Evolutionary conservation across 2,113 vertebrate species (phyloP).

Genomic region (Vimba vimba): DNA sequence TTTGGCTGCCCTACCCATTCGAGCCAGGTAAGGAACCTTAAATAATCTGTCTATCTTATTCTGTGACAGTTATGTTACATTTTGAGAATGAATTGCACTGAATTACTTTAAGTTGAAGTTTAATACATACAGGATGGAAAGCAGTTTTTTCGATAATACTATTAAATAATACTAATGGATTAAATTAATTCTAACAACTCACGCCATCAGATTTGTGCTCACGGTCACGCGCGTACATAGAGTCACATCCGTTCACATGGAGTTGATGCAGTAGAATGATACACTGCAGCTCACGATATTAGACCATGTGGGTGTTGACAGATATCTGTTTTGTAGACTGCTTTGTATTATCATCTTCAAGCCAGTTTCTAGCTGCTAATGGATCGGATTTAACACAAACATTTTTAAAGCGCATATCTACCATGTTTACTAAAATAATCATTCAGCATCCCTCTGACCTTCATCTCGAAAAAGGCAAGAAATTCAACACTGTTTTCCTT

Average conservation of each 20-base stretch:
- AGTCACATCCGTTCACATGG: constrained; percentile 15
- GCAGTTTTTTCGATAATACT: no score
- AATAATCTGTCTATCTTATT: neutral
- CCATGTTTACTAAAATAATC: neutral
- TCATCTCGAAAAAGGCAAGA: neutral
- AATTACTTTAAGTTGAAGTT: neutral
- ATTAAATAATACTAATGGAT: neutral
- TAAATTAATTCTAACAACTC: neutral
- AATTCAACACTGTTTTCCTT: neutral
- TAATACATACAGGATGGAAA: neutral
- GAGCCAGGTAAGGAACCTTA: constrained; percentile 47
- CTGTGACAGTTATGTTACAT: neutral
- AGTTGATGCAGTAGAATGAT: neutral
- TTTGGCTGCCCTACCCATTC: constrained; percentile 43
- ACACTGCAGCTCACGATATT: neutral
- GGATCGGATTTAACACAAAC: neutral
- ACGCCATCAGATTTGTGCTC: neutral
- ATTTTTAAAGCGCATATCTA: neutral
- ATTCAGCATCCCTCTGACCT: constrained; percentile 8
- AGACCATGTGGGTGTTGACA: neutral
- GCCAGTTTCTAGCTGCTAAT: neutral
- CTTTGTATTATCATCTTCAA: neutral
- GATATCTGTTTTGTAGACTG: neutral
- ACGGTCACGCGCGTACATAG: neutral
- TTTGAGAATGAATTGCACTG: neutral